Base-by-base conservation (phyloP, 64 coral and sea anemone species). In the Actinia equina region DNA sequence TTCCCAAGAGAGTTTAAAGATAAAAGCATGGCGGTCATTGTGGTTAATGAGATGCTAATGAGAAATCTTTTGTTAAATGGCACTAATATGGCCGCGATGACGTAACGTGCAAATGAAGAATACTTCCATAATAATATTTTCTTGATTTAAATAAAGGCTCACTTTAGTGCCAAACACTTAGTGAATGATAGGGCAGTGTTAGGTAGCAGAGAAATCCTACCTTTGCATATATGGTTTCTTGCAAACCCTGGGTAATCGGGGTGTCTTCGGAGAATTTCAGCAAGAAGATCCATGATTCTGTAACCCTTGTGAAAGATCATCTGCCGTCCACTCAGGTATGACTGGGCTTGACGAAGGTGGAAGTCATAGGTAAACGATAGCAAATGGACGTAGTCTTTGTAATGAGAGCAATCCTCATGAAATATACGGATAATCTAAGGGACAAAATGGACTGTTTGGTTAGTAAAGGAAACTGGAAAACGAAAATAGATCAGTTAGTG, bases 311-410 rank as follows among this genome's bases (percentile, higher is more conserved):
- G 89, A 63, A 99, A 99, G 52, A 95, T 95, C 86, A 88, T 45
- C 22, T 95, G 97, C 10, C 88, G 86, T 14, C 93, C 97, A 17
- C 89, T 89, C n/a, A 99, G 67, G 86, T 94, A 99, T 20, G 91
- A 88, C 82, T 99, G 97, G 7, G 91, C 97, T 83, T 95, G 89
- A 25, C 97, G 89, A 43, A 99, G 83, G 53, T 99, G 97, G 71
- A 99, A 99, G 77, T 99, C 97, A 56, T 99, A 99, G 82, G 89
- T 99, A 82, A 99, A 99, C 8, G 93, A 99, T 52, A 95, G 60
- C 14, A 99, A 87, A 26, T 99, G 97, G 58, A 95, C 95, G 17
- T 94, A 90, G 61, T 99, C 93, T 52, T 92, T 90, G 82, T 88
- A 93, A 46, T 89, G 93, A 77, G 91, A 88, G 43, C 93, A 93